These are phyloP conservation scores for Sylvia borin DNA, from an alignment of 2,797 vertebrate species.

Conservation along the genomic window DNA sequence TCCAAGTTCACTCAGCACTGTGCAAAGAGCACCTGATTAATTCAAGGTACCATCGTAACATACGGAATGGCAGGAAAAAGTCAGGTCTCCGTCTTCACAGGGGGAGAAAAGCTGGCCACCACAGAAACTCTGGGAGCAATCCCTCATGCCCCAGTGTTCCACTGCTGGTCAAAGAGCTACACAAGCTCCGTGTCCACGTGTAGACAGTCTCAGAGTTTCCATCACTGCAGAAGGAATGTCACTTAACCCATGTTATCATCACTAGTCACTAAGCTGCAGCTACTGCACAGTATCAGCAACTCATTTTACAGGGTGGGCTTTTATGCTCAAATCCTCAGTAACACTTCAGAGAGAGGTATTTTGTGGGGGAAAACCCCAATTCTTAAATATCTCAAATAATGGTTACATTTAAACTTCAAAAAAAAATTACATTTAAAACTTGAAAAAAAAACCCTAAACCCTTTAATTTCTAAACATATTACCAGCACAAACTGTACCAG, in stretches of 20 bases:
- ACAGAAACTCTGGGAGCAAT: background rate
- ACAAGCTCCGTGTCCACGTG: background rate
- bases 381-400: background rate
- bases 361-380: background rate
- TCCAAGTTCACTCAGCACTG: background rate
- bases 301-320: background rate
- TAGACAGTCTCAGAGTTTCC: background rate
- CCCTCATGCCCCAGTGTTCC: background rate
- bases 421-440: background rate
- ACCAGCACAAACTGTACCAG: background rate
- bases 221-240: background rate
- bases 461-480: background rate
- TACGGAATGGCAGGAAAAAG: background rate
- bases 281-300: background rate
- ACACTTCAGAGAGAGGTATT: background rate
- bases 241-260: background rate
- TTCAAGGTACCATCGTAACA: background rate
- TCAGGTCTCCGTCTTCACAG: background rate
- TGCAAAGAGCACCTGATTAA: conserved; percentile 18
- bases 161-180: background rate
- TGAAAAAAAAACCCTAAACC: background rate
- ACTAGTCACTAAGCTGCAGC: background rate
- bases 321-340: background rate
- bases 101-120: background rate
- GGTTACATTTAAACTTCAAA: background rate